phyloP scores from a whole-genome alignment of 1,140 invertebrate species.

The Choristoneura fumiferana region DNA sequence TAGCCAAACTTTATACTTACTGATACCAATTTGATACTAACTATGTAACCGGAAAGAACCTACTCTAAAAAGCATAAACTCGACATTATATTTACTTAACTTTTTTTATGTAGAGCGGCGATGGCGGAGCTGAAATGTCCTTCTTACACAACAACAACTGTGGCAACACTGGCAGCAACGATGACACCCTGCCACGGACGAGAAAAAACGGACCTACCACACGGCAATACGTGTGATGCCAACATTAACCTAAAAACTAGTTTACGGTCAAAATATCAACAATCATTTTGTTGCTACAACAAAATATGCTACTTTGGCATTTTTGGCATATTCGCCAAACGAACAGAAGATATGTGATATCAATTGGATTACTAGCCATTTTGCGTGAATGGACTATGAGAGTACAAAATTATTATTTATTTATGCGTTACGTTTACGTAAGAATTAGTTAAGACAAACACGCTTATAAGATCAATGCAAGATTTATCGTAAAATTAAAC shows the following conservation, averaged over 20 bases:
- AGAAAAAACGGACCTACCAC: slow-evolving; percentile 58
- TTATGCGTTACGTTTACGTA: slow-evolving; percentile 31
- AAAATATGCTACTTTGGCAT: slow-evolving; percentile 38
- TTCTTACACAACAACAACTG: slow-evolving; percentile 71
- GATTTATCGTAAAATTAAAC: no score
- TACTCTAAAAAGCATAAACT: no score
- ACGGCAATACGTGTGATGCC: slow-evolving; percentile 60
- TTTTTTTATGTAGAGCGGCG: slow-evolving; percentile 45
- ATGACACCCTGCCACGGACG: slow-evolving; percentile 57
- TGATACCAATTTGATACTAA: no score
- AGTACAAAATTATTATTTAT: slow-evolving; percentile 69
- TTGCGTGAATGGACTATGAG: slow-evolving; percentile 43
- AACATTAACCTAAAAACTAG: neutral
- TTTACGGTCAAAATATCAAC: no score
- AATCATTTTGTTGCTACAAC: slow-evolving; percentile 29
- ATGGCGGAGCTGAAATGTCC: slow-evolving; percentile 67
- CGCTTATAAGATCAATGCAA: slow-evolving; percentile 1
- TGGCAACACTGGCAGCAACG: slow-evolving; percentile 36
- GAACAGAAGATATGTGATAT: slow-evolving; percentile 47
- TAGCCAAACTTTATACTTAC: no score
- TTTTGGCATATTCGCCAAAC: slow-evolving; percentile 26
- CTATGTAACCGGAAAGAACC: no score
- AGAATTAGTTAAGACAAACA: slow-evolving; percentile 30
- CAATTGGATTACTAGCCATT: slow-evolving; percentile 38
- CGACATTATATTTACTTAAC: slow-evolving; percentile 14